Evolutionary conservation across 2,888 invertebrate species (phyloP).

Genomic region (Tiliacea citrago): DNA sequence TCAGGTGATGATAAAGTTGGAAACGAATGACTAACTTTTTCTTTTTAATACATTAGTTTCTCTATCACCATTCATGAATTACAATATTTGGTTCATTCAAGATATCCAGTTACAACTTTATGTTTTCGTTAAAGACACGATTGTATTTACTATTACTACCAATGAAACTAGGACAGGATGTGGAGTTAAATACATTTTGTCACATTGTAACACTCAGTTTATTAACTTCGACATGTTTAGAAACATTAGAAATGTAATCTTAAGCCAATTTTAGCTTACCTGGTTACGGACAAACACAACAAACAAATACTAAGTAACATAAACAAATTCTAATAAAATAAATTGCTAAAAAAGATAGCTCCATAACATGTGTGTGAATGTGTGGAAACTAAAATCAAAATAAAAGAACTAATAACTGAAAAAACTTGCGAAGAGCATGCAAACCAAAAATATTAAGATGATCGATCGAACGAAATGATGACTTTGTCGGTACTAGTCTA

Average conservation of each 20-base stretch:
- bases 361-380: constrained; percentile 33
- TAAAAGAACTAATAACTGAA: constrained; percentile 30
- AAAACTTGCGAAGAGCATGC: constrained; percentile 50
- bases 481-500: constrained; percentile 24
- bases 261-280: constrained; percentile 29
- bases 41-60: neutral
- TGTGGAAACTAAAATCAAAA: constrained; percentile 29
- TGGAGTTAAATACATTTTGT: constrained; percentile 38
- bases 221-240: constrained; percentile 10
- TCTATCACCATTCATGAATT: constrained; percentile 2
- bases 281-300: constrained; percentile 29
- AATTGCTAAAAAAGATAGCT: constrained; percentile 30
- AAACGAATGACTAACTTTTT: constrained; percentile 3
- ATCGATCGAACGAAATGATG: constrained; percentile 38
- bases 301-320: constrained; percentile 4
- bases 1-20: constrained; percentile 1
- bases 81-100: constrained; percentile 25
- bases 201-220: constrained; percentile 39
- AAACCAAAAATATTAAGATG: constrained; percentile 56
- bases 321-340: constrained; percentile 6
- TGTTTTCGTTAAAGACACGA: constrained; percentile 31
- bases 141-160: constrained; percentile 15
- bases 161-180: constrained; percentile 38
- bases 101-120: neutral
- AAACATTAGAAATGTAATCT: constrained; percentile 14